These are phyloP conservation scores for Meandrina meandrites DNA, from an alignment of 92 coral and sea anemone genomes.

Conservation along the genomic window DNA sequence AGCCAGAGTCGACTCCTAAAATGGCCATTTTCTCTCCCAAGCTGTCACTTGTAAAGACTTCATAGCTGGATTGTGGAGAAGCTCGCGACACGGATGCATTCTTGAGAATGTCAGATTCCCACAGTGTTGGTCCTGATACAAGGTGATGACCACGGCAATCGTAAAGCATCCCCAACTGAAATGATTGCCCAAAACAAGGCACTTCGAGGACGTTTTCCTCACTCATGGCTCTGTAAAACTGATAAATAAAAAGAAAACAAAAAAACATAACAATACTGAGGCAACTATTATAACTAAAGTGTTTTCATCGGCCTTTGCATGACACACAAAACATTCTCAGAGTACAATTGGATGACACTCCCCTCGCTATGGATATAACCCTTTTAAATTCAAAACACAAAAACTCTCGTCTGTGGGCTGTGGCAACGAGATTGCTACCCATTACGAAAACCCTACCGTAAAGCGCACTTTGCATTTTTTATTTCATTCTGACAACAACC, in stretches of 20 bases:
- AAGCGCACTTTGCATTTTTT: too few species aligned
- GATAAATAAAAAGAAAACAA: neutral
- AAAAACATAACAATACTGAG: neutral
- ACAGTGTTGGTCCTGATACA: neutral
- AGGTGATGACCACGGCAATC: slow-evolving; percentile 18
- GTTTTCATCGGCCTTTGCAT: too few species aligned
- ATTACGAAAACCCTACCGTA: too few species aligned
- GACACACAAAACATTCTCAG: too few species aligned
- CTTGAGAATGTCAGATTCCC: slow-evolving; percentile 12
- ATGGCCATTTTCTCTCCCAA: slow-evolving; percentile 8
- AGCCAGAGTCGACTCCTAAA: neutral
- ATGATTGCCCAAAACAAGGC: slow-evolving; percentile 19
- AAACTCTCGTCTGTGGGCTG: too few species aligned
- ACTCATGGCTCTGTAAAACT: neutral
- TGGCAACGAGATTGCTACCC: too few species aligned
- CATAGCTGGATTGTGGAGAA: slow-evolving; percentile 7
- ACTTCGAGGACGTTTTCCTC: neutral
- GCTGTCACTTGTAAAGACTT: slow-evolving; percentile 19
- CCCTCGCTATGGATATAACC: too few species aligned
- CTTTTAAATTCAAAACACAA: too few species aligned
- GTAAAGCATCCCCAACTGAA: slow-evolving; percentile 27
- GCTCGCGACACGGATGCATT: neutral
- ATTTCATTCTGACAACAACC: too few species aligned
- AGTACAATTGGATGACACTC: too few species aligned
- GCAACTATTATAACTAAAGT: neutral